Evolutionary conservation across 2,888 invertebrate species (phyloP).

Genomic region (Aphidoletes aphidimyza): DNA sequence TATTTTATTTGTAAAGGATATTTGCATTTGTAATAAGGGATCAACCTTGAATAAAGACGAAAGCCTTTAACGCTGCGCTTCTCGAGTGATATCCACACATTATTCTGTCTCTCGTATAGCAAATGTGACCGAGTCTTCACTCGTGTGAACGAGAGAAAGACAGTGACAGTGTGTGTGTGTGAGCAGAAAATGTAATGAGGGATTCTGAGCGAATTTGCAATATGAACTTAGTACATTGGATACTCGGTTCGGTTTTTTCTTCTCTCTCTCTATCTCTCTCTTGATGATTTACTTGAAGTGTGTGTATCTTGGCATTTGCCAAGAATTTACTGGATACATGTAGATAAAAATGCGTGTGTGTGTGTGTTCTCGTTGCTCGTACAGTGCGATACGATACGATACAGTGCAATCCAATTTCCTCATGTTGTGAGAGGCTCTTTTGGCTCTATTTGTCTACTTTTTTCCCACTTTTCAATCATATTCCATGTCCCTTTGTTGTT

Average conservation of each 20-base stretch:
- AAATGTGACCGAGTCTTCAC: too few relatives aligned
- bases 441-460: neutral
- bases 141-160: too few relatives aligned
- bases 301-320: neutral
- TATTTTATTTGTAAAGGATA: slow-evolving; percentile 35
- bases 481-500: neutral
- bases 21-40: slow-evolving; percentile 20
- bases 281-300: too few relatives aligned
- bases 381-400: neutral
- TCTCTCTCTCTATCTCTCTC: neutral
- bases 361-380: neutral
- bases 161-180: too few relatives aligned
- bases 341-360: too few relatives aligned
- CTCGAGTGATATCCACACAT: too few relatives aligned
- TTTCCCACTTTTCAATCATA: neutral
- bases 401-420: neutral
- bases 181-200: too few relatives aligned
- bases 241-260: too few relatives aligned
- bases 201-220: too few relatives aligned
- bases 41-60: neutral
- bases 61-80: neutral
- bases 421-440: neutral
- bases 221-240: too few relatives aligned
- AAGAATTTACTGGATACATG: too few relatives aligned
- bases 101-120: too few relatives aligned